These are phyloP conservation scores for Selenia dentaria DNA, from an alignment of 2,888 invertebrate species.

Conservation along the genomic window DNA sequence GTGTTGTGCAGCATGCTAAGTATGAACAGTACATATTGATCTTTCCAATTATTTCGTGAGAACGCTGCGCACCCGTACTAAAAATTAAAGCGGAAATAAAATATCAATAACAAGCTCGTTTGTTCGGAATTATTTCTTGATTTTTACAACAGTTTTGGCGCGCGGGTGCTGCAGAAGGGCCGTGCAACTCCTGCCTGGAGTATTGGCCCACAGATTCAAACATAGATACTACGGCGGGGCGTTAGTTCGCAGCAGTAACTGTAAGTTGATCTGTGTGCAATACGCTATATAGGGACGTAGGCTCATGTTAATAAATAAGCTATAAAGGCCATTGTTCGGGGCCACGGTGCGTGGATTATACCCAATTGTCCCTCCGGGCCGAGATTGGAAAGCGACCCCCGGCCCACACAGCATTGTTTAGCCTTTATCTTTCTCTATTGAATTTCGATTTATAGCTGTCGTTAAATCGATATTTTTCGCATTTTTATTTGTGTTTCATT, in stretches of 20 bases:
- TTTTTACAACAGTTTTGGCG: slow-evolving; percentile 39
- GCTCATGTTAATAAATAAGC: slow-evolving; percentile 50
- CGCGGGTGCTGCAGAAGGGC: slow-evolving; percentile 19
- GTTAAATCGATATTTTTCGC: slow-evolving; percentile 57
- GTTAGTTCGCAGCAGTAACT: background rate
- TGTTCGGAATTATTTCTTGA: slow-evolving; percentile 60
- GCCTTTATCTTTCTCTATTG: slow-evolving; percentile 52
- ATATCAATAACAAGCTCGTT: slow-evolving; percentile 75
- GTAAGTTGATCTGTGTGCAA: background rate
- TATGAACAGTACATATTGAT: too few relatives aligned
- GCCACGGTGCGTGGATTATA: slow-evolving; percentile 67
- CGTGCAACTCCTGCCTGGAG: slow-evolving; percentile 1
- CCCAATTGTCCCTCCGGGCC: slow-evolving; percentile 55
- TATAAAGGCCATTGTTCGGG: slow-evolving; percentile 63
- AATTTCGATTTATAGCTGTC: slow-evolving; percentile 52
- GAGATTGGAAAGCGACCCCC: slow-evolving; percentile 33
- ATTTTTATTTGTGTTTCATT: slow-evolving; percentile 48
- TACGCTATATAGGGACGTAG: background rate
- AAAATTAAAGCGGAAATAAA: slow-evolving; percentile 50
- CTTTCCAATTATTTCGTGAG: slow-evolving; percentile 6
- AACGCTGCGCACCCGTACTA: slow-evolving; percentile 9
- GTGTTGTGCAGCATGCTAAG: too few relatives aligned
- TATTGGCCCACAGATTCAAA: background rate
- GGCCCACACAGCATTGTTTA: slow-evolving; percentile 32
- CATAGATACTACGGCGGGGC: background rate